Evolutionary conservation across 2,888 invertebrate species (phyloP), one percentile per base, ranked within the genome.

Genomic region (Coecobrya sp.): DNA sequence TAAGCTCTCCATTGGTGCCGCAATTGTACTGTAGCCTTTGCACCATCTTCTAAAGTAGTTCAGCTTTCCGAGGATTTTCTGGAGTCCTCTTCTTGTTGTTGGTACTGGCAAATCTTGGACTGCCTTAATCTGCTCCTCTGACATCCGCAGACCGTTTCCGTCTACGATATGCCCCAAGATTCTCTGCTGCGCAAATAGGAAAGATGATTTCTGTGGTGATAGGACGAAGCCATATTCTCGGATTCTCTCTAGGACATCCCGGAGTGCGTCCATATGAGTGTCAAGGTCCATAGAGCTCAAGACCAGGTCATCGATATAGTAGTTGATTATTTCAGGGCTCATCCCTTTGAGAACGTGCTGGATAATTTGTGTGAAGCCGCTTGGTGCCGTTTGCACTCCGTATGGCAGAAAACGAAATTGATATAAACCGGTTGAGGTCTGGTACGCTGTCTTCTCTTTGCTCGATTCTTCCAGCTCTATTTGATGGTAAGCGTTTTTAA

Each of bases 231-330:
- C 68, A 22, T 65, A 65, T 0, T 88, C 36, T 36, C 36, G 2
- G 2, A 36, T 4, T 36, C 36, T 2, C 2, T 36, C 7, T 2
- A 36, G 7, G 3, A 36, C 36, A 7, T 36, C 36, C 7, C 36
- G 36, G 2, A 36, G 36, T 36, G 36, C 36, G 2, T 36, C 36
- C 36, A 36, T 4, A 7, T 36, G 36, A 4, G 2, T 7, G 7
- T 36, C 36, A 7, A 36, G 2, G 2, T 36, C 36, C 2, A 4
- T 36, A 4, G 36, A 4, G 2, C 3, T 4, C n/a, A n/a, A n/a
- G 2, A 36, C 36, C 36, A 87, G 4, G 42, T 87, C 79, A 16
- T 87, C 87, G 3, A 87, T 65, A 49, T 87, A 79, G 3, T 30
- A 55, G 1, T 7, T 22, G 1, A 87, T 19, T 5, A 11, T 8